Conservation (phyloP, 2,113 vertebrate species). For the Plotosus lineatus region DNA sequence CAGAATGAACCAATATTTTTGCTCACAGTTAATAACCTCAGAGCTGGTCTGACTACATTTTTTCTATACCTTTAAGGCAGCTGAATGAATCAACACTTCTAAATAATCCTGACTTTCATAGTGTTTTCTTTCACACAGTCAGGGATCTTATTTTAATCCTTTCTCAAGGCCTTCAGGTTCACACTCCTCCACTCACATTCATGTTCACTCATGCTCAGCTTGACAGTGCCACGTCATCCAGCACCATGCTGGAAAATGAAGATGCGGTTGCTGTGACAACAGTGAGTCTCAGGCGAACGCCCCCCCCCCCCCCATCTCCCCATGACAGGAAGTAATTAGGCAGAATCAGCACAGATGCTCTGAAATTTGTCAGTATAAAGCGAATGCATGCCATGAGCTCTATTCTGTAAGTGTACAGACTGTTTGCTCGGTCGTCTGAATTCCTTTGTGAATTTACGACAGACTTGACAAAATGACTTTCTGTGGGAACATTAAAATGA, state of each 20-base stretch:
- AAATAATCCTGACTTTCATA: not conserved
- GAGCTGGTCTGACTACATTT: not conserved
- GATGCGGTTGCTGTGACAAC: constrained; percentile 48
- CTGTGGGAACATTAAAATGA: not conserved
- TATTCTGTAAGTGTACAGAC: not conserved
- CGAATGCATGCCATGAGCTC: not conserved
- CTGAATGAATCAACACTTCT: constrained; percentile 8
- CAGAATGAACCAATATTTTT: not conserved
- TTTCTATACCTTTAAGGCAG: not conserved
- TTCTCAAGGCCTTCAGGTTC: not conserved
- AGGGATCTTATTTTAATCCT: constrained; percentile 1
- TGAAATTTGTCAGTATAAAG: constrained; percentile 24
- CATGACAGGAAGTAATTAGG: constrained; percentile 51
- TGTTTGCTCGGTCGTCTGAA: not conserved
- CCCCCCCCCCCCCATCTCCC: constrained; percentile 3
- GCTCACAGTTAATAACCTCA: too few relatives aligned
- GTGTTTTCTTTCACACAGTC: constrained; percentile 14
- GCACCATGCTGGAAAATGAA: constrained; percentile 14
- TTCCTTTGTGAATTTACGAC: too few relatives aligned
- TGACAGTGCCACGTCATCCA: constrained; percentile 21
- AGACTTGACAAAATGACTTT: not conserved
- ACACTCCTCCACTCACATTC: constrained; percentile 21
- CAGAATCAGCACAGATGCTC: constrained; percentile 47
- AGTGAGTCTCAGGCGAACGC: constrained; percentile 1
- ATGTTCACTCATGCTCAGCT: constrained; percentile 1